Evolutionary conservation across 2,797 vertebrate species (phyloP), one percentile per base, ranked within the genome.

Genomic region (Schizopygopsis malacanthus): DNA sequence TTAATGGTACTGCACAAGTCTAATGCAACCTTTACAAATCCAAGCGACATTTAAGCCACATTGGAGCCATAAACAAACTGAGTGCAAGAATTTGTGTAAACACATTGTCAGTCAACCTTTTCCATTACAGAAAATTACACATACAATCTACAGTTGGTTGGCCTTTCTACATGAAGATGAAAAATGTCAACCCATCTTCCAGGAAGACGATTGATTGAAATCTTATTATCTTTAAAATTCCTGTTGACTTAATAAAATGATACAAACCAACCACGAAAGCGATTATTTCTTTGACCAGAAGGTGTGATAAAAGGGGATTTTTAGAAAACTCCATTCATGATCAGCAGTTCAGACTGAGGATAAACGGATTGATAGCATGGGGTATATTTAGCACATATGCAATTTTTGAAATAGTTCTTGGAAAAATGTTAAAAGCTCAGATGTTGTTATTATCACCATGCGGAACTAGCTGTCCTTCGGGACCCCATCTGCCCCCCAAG

Each of bases 81-180:
- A 81, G 33, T 28, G 56, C 7, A 67, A 61, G 20, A 79, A 69
- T 79, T 82, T 79, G 12, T 59, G 73, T 79, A 72, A 73, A 63
- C 77, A 67, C 52, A n/a, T 89, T 82, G 81, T 87, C 89, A 82
- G 77, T 50, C 87, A 86, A 89, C 88, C 86, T 86, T 89, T 90
- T 88, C 75, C 65, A 82, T 9, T 37, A 47, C 70, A 83, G 45
- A 78, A 75, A 37, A 33, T 41, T 78, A 59, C 82, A 70, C 78
- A 59, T 12, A 18, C 28, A 78, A 76, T 82, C 56, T 33, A 73
- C 41, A 28, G 80, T 85, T 73, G 67, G 39, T 78, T 78, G 70
- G 65, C 82, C 79, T 87, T 87, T 88, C 61, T 80, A 75, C 43
- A 45, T 39, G 54, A 87, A 86, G 41, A 65, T 7, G 63, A 81